Evolutionary conservation across 2,797 vertebrate species (phyloP).

Genomic region (Liparis tanakae): DNA sequence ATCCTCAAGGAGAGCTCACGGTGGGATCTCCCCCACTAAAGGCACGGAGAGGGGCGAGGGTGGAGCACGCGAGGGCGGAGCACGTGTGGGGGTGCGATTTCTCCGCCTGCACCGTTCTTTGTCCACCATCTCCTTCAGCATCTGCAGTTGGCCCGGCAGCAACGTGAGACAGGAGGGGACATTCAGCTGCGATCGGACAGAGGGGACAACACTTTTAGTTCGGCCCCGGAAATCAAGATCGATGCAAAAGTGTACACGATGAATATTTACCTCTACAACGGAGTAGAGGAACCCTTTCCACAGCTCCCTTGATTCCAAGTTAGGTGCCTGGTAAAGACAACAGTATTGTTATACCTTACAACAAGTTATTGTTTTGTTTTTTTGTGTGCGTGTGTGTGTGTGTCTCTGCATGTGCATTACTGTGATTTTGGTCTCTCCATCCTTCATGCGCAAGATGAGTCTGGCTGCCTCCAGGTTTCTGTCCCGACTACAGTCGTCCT

Average conservation of each 20-base stretch:
- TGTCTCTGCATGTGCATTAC: constrained; percentile 68
- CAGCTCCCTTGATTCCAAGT: constrained; percentile 87
- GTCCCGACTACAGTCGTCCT: constrained; percentile 82
- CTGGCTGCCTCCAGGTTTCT: constrained; percentile 78
- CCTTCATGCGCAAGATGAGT: constrained; percentile 84
- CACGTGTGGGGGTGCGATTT: constrained; percentile 77
- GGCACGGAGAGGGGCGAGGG: constrained; percentile 85
- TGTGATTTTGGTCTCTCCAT: constrained; percentile 87
- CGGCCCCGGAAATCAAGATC: neutral
- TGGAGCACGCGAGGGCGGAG: constrained; percentile 76
- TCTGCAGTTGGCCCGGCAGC: constrained; percentile 88
- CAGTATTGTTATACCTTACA: neutral
- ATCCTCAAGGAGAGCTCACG: constrained; percentile 71
- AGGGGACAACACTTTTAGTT: constrained; percentile 2
- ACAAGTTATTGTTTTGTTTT: neutral
- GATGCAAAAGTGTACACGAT: constrained; percentile 10
- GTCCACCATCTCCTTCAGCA: constrained; percentile 87
- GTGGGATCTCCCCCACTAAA: constrained; percentile 83
- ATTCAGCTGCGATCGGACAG: constrained; percentile 76
- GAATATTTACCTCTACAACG: constrained; percentile 83
- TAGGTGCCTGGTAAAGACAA: constrained; percentile 80
- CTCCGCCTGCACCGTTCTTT: constrained; percentile 85
- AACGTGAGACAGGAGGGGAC: constrained; percentile 85
- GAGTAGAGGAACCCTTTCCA: constrained; percentile 93
- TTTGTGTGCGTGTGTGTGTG: neutral